Base-by-base conservation (phyloP, 2,113 vertebrate species). In the Numenius arquata region DNA sequence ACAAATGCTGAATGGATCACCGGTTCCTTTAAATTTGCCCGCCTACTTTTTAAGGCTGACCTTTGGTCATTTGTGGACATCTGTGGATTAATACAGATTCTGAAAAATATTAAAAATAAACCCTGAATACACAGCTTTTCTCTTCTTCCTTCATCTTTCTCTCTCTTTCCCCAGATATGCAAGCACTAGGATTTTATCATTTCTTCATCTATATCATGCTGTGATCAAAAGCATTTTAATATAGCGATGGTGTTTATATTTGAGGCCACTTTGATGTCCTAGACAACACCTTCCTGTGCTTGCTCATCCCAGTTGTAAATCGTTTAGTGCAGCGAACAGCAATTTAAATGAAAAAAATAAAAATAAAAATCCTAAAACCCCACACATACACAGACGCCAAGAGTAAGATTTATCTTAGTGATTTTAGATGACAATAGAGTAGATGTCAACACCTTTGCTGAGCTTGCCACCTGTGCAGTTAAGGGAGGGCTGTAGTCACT, bases 211-310 rank as follows among this genome's bases (percentile, higher is more conserved):
- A 9, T 43, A 50, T 36, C 93, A 82, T 22, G 56, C 74, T 89
- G 92, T 34, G 92, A 82, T 85, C 29, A 93, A 93, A 95, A 88
- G 13, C 23, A 82, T 56, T 63, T 65, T 47, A 93, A 82, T 56
- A 15, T 50, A 61, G 21, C 40, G 15, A 34, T 90, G n/a, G 22
- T 77, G 25, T 36, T 88, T 55, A 56, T 68, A 81, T 95, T 61
- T 77, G 27, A 91, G 72, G 79, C 53, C 45, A 84, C 58, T 90
- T 82, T 93, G 90, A 68, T 84, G 59, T 74, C 56, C 32, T 47
- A 50, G 47, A 45, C 30, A 76, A 53, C 20, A 38, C 59, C 41
- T 75, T 81, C 26, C 65, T 21, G 21, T 0, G 1, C 73, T 58
- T 85, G n/a, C 26, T 80, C 68, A 86, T 70, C 34, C 48, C 27